Conservation (phyloP, 2,797 vertebrate species). For the Epinephelus awoara region DNA sequence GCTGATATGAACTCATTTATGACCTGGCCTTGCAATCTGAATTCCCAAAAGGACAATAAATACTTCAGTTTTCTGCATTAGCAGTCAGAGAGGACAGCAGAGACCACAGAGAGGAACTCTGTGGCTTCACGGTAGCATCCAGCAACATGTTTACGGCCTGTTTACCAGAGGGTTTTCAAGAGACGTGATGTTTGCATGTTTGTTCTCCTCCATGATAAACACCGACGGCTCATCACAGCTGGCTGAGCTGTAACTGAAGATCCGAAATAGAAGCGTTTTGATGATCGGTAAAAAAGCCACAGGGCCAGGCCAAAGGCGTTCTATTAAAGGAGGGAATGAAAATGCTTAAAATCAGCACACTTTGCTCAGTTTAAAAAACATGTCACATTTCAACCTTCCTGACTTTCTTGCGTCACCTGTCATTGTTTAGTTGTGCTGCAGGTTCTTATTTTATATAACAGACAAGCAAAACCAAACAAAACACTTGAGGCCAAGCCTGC, state of each 20-base stretch:
- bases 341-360: not conserved
- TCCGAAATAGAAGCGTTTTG: conserved; percentile 44
- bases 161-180: conserved; percentile 14
- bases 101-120: not conserved
- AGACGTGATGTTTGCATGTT: conserved; percentile 27
- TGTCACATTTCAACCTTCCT: not conserved
- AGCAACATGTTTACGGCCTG: not conserved
- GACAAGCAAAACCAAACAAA: not conserved
- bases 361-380: not conserved
- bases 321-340: not conserved
- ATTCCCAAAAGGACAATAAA: conserved; percentile 1
- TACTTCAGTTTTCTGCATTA: not conserved
- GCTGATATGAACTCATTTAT: conserved; percentile 15
- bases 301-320: not conserved
- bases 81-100: not conserved
- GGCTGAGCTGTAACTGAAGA: conserved; percentile 19
- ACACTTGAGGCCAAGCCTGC: not conserved
- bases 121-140: not conserved
- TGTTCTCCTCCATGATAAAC: conserved; percentile 18
- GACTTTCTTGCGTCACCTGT: not conserved
- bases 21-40: not conserved
- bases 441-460: not conserved
- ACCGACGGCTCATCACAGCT: not conserved
- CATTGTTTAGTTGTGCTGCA: not conserved
- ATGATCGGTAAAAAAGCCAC: conserved; percentile 22